Conservation (phyloP, 2,797 vertebrate genomes). For the Sylvilagus floridanus region DNA sequence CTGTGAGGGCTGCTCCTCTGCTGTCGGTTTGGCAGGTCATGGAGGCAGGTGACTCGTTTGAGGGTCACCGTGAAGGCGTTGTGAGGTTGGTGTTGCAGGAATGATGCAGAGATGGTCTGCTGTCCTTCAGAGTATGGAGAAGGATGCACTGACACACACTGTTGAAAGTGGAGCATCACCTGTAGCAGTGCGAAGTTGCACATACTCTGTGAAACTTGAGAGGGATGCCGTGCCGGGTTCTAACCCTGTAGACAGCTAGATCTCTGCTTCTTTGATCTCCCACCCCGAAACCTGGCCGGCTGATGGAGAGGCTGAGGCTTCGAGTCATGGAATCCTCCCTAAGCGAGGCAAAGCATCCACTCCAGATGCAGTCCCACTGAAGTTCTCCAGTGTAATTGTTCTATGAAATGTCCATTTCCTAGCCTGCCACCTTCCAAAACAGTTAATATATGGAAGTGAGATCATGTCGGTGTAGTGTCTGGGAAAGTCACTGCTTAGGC, state of each 20-base stretch:
- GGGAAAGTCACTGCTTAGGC: background rate
- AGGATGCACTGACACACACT: background rate
- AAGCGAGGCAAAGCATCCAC: background rate
- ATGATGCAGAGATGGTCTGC: background rate
- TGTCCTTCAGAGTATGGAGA: background rate
- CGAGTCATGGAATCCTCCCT: background rate
- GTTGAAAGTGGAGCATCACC: background rate
- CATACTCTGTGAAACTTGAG: background rate
- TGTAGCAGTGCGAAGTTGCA: background rate
- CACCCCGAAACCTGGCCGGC: rapidly evolving
- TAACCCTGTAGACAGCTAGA: background rate
- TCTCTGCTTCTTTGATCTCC: background rate
- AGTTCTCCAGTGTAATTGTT: background rate
- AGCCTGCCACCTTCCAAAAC: conserved; percentile 27
- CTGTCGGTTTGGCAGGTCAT: background rate
- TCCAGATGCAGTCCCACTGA: background rate
- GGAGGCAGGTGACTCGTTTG: background rate
- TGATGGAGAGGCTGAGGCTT: background rate
- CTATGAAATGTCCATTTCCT: background rate
- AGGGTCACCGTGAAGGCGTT: background rate
- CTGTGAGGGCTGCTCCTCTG: background rate
- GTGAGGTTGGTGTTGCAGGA: background rate
- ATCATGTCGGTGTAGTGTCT: conserved; percentile 51
- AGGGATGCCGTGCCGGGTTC: background rate
- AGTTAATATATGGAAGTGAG: conserved; percentile 66